These are phyloP conservation scores for Orthosia incerta DNA, from an alignment of 2,888 invertebrate species.

Conservation along the genomic window DNA sequence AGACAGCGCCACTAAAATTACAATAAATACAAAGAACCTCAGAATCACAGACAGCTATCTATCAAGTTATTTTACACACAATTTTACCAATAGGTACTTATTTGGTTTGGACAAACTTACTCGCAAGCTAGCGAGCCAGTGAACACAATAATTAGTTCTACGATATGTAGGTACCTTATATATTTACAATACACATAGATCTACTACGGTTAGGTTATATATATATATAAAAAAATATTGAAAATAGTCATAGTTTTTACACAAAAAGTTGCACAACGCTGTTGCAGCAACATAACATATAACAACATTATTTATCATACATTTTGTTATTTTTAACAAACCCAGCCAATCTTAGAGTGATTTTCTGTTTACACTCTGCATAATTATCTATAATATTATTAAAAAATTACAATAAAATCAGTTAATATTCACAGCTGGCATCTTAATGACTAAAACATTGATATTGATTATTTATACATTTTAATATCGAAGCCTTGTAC, in stretches of 20 bases:
- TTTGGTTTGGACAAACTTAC: slow-evolving; percentile 42
- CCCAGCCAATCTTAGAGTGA: background rate
- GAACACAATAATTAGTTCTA: slow-evolving; percentile 35
- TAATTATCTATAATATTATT: background rate
- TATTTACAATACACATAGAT: background rate
- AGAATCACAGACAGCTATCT: slow-evolving; percentile 42
- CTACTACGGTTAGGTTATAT: no score
- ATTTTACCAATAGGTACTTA: slow-evolving; percentile 34
- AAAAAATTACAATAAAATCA: slow-evolving; percentile 1
- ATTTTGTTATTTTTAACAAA: no score
- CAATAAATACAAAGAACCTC: slow-evolving; percentile 38
- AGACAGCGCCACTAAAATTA: slow-evolving; percentile 18
- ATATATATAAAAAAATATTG: no score
- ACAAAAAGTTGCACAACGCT: no score
- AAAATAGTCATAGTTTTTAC: no score
- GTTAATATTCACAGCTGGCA: slow-evolving; percentile 40
- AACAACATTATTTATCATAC: no score
- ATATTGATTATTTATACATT: no score
- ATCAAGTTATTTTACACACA: background rate
- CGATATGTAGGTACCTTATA: slow-evolving; percentile 3
- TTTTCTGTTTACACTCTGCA: background rate
- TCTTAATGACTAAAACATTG: background rate
- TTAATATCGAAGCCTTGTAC: slow-evolving; percentile 14
- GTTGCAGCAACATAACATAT: no score
- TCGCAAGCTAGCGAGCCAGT: slow-evolving; percentile 8